A percentile compares a stretch with the other conserved stretches of the same genome.
Conservation (phyloP, 2,888 invertebrate species). For the Beris chalybata region DNA sequence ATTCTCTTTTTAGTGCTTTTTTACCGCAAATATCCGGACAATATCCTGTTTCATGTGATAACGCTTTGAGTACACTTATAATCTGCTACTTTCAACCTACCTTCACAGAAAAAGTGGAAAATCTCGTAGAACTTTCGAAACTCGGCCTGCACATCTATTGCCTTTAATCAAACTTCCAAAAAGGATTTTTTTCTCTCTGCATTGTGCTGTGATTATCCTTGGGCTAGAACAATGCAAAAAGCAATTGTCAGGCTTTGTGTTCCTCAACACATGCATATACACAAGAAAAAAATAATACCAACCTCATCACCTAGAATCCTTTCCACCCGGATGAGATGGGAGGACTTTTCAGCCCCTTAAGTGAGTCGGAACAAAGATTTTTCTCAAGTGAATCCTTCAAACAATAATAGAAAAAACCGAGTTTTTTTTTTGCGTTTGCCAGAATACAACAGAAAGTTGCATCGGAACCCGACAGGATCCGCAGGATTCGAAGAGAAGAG, state of each 20-base stretch:
- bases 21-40: no score
- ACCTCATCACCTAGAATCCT: background rate
- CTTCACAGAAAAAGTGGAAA: background rate
- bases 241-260: conserved; percentile 36
- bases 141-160: conserved; percentile 12
- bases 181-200: background rate
- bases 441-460: conserved; percentile 12
- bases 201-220: conserved; percentile 36
- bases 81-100: no score
- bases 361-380: conserved; percentile 39
- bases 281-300: no score
- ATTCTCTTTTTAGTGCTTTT: no score
- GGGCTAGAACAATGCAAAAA: conserved; percentile 36
- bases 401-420: conserved; percentile 17
- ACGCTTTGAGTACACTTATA: no score
- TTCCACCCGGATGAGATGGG: background rate
- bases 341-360: conserved; percentile 22
- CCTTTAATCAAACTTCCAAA: conserved; percentile 29
- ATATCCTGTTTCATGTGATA: no score
- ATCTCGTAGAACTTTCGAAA: conserved; percentile 8
- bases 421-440: background rate
- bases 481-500: background rate
- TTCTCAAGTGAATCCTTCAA: conserved; percentile 36
- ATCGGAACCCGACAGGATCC: conserved; percentile 3
- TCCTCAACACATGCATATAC: conserved; percentile 12